Evolutionary conservation across 2,113 vertebrate species (phyloP), one percentile per base, ranked within the genome.

Genomic region (Hoplias malabaricus): DNA sequence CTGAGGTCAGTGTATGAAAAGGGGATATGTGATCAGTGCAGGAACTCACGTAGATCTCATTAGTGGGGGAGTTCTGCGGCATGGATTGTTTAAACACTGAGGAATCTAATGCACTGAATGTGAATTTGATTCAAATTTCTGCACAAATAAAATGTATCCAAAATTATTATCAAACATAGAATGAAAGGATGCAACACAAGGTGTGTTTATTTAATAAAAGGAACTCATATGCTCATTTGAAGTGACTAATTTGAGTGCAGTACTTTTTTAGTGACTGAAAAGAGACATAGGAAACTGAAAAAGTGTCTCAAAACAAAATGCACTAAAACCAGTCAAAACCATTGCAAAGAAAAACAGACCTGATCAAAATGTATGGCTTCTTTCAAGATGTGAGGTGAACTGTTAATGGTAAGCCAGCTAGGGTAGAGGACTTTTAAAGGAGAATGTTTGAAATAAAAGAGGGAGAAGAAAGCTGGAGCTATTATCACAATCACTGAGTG

Each of bases 401-500:
- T 33, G 59, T 62, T 42, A 77, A 38, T 14, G 66, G 23, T 54
- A 75, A 62, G 67, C 36, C 67, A 75, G 33, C 11, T 73, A 78
- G 84, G 84, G 86, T 87, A 86, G 87, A 84, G 84, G 87, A 87
- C 87, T 83, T 91, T 89, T 89, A 87, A 87, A 89, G 86, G 80
- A 87, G 84, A 88, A 86, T 80, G 67, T 75, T 73, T n/a, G 86
- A 79, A 87, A 69, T n/a, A 3, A 77, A 86, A 85, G 87, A 81
- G 75, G 69, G 48, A 69, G 71, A 84, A 86, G 86, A 86, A 89
- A 90, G 86, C 84, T 81, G 78, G 70, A 83, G 84, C 89, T 91
- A 93, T 93, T 93, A 92, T 93, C 90, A 88, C 89, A 88, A 88
- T 91, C 92, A 90, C 84, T 84, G 83, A 89, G 90, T 90, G 90